Base-by-base conservation (phyloP, 1,140 invertebrate species). In the Drosophila pseudoobscura region DNA sequence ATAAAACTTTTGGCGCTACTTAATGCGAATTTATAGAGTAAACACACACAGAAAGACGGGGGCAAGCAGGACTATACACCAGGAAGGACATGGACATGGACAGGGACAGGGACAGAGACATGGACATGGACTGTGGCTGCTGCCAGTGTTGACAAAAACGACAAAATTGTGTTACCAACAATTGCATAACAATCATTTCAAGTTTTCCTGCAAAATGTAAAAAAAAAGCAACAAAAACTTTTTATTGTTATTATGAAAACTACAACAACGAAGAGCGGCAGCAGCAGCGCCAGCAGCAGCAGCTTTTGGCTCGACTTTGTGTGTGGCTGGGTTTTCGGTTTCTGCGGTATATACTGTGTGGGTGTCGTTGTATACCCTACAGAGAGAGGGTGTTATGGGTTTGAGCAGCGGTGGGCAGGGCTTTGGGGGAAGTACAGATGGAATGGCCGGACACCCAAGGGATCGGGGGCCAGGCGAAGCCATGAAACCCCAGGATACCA, bases 151-250 rank as follows among this genome's bases (percentile, higher is more conserved):
- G 78, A 75, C 62, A 88, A 87, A 80, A 80, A 87, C 66, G 87
- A 89, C 78, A 79, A 89, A 89, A 89, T 89, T 82, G 80, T 84
- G 87, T 89, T 89, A 85, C 87, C 85, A 89, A 89, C 87, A 89
- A 89, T 89, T 90, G 87, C 87, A 89, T 89, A 89, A 89, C 85
- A 89, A 89, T 89, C 87, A 89, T 89, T 89, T 89, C 88, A 89
- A 89, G 87, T 89, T 89, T 89, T 87, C 87, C 85, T 50, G 87
- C 78, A 89, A 90, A 90, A 78, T 75, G 78, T 82, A 89, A 72
- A 84, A 82, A 87, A 78, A 78, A 76, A 39, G 79, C 82, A 78
- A 78, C 78, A 78, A 78, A 75, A 88, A 82, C 69, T 85, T 89
- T 89, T 89, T 89, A 89, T 89, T 89, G 80, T 89, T 89, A 89